phyloP scores from a whole-genome alignment of 2,797 vertebrate genomes.

The Acanthornis magna region DNA sequence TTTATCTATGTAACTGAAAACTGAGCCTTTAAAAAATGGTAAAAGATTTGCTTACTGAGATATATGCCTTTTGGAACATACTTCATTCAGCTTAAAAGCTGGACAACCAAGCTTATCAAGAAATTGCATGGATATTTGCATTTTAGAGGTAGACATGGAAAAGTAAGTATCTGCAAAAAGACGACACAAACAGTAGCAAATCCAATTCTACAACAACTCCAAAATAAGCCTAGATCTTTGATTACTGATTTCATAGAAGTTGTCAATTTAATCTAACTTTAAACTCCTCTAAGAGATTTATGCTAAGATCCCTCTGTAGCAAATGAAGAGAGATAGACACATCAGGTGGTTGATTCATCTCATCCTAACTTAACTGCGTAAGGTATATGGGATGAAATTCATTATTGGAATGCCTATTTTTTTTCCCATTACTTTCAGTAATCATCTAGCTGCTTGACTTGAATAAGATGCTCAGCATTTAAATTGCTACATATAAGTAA shows the following conservation, averaged over 20 bases:
- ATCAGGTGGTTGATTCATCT: background rate
- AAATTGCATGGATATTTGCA: background rate
- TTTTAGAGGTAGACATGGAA: background rate
- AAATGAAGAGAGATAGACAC: background rate
- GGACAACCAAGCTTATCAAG: background rate
- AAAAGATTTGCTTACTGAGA: background rate
- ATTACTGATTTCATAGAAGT: background rate
- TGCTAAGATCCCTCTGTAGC: background rate
- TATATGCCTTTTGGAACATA: background rate
- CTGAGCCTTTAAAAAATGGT: background rate
- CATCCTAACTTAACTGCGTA: background rate
- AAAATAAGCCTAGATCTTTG: background rate
- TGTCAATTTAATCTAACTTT: background rate
- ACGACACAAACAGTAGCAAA: background rate
- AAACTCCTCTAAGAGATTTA: background rate
- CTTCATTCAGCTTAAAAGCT: background rate
- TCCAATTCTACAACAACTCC: background rate
- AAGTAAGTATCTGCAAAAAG: background rate
- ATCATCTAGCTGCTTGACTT: background rate
- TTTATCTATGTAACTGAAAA: background rate
- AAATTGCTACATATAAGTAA: background rate
- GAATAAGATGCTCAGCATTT: background rate
- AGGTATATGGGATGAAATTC: background rate
- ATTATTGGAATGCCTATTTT: background rate
- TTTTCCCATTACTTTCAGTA: background rate